A percentile compares a stretch with the other conserved stretches of the same genome.
Evolutionary conservation across 92 coral and sea anemone species (phyloP).

Genomic region (Siderastrea siderea): DNA sequence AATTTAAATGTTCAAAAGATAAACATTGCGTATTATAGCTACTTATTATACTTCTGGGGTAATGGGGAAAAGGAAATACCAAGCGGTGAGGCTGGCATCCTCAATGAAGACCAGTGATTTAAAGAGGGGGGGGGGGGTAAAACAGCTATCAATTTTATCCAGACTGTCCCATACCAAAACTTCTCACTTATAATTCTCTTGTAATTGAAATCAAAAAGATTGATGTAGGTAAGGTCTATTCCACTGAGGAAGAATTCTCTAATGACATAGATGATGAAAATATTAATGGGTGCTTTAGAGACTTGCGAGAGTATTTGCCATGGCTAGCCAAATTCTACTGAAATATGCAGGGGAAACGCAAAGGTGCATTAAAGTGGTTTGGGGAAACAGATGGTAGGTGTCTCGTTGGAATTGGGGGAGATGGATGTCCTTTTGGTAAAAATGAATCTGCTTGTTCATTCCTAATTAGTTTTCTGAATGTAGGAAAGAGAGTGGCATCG

Average conservation of each 20-base stretch:
- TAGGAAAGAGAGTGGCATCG: constrained; percentile 55
- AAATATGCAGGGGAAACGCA: constrained; percentile 29
- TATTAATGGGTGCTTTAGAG: constrained; percentile 80
- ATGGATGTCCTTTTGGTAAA: constrained; percentile 64
- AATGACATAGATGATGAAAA: too few species aligned
- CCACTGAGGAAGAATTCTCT: constrained; percentile 51
- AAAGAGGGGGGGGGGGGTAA: constrained; percentile 73
- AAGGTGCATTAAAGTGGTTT: constrained; percentile 78
- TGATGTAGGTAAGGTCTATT: constrained; percentile 57
- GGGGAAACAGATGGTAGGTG: constrained; percentile 64
- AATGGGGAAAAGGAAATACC: too few species aligned
- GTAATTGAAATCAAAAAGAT: constrained; percentile 53
- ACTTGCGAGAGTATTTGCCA: constrained; percentile 77
- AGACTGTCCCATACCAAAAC: constrained; percentile 3
- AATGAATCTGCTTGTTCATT: constrained; percentile 70
- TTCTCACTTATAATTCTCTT: constrained; percentile 53
- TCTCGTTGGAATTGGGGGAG: constrained; percentile 66
- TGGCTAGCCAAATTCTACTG: constrained; percentile 76
- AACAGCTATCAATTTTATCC: constrained; percentile 15
- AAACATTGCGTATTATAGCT: constrained; percentile 71
- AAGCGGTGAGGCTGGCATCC: constrained; percentile 59
- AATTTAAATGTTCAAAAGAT: constrained; percentile 45
- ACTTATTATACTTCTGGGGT: constrained; percentile 74
- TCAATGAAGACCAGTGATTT: constrained; percentile 47
- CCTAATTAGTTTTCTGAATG: constrained; percentile 62